Percentiles rank a stretch among this genome's conserved stretches.
Conservation (phyloP, 2,797 vertebrate species). For the Gymnocypris eckloni region DNA sequence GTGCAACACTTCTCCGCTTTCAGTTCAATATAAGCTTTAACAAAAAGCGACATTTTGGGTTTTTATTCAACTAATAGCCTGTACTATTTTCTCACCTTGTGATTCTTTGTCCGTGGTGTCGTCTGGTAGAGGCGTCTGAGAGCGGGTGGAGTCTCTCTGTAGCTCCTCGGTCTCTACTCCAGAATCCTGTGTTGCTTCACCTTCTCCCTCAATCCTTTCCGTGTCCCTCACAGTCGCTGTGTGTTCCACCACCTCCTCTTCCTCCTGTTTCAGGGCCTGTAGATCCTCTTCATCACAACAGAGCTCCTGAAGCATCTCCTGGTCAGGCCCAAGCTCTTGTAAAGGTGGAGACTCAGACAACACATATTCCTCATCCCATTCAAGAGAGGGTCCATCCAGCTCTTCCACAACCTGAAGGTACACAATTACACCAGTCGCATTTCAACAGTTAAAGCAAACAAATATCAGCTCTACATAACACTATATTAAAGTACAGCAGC, state of each 20-base stretch:
- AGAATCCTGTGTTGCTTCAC: constrained; percentile 46
- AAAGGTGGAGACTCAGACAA: constrained; percentile 68
- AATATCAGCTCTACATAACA: too few relatives aligned
- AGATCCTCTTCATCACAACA: constrained; percentile 34
- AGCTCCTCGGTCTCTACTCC: constrained; percentile 26
- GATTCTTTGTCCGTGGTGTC: neutral
- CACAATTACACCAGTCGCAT: neutral
- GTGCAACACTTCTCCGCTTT: too few relatives aligned
- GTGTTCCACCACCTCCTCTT: constrained; percentile 21
- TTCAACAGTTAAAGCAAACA: too few relatives aligned
- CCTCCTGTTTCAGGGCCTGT: constrained; percentile 15
- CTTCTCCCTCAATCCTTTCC: constrained; percentile 57
- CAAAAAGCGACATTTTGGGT: too few relatives aligned
- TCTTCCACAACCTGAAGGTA: constrained; percentile 49
- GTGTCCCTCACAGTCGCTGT: constrained; percentile 25
- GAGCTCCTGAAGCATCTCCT: constrained; percentile 1
- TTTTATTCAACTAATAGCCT: too few relatives aligned
- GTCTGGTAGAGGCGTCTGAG: neutral
- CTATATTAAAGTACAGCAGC: too few relatives aligned
- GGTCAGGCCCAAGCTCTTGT: constrained; percentile 2
- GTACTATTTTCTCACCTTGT: constrained; percentile 46
- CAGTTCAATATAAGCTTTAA: too few relatives aligned
- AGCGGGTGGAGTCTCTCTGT: constrained; percentile 4
- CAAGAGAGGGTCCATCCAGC: constrained; percentile 58
- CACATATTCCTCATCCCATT: constrained; percentile 78